Evolutionary conservation across 2,888 invertebrate genomes (phyloP), one percentile per base, ranked within the genome.

Genomic region (Fabriciana adippe): DNA sequence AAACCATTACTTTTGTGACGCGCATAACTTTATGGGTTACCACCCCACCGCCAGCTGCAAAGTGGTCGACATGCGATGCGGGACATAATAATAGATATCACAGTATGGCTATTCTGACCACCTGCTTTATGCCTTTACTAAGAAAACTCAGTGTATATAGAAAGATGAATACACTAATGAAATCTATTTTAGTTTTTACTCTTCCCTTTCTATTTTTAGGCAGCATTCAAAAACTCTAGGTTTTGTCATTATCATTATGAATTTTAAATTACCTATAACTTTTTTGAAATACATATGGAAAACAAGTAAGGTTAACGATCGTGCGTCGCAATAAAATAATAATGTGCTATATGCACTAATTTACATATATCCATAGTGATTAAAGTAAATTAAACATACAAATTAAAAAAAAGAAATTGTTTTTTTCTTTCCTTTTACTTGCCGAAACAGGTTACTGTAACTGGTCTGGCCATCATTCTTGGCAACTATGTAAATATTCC

Each of bases 41-140:
- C 85, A 83, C 83, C 83, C 84, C 16, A 61, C 54, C 69, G 81
- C 81, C 90, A 89, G 90, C 87, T 89, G 90, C 82, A 71, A 56
- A 64, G 65, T 70, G 48, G 71, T 70, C 70, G 72, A 72, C 69
- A 64, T 63, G 50, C 74, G 66, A 77, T 77, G 75, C 76, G 76
- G 76, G 77, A 61, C 66, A 68, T 71, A 69, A 69, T 71, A 74
- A 75, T 75, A 76, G 70, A 73, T 70, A 62, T 66, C 47, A 73
- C 65, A 55, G 62, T 68, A 72, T 66, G 64, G 69, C 64, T 62
- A 61, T 68, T 70, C 55, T 62, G 61, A 65, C 71, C 74, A 74
- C 74, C 74, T 74, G 75, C 67, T 69, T 68, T 47, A 67, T 64
- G 51, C 59, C 55, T 47, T 53, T 53, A 54, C 18, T 26, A 18